Evolutionary conservation across 2,888 invertebrate genomes (phyloP).

Genomic region (Rambutsinella grinnellia): DNA sequence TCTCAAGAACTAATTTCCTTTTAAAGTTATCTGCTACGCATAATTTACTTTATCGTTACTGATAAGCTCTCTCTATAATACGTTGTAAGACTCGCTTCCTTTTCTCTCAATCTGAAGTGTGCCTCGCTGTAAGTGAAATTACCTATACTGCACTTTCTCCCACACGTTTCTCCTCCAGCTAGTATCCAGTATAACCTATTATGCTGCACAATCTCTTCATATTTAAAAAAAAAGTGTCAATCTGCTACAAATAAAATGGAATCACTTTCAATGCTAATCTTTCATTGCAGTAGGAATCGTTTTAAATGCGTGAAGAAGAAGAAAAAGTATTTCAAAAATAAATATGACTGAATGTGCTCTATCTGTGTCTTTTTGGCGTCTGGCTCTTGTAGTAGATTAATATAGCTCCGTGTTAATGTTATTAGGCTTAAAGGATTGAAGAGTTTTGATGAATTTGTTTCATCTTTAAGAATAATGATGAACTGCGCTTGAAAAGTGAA

Average conservation of each 20-base stretch:
- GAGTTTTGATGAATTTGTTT: too few relatives aligned
- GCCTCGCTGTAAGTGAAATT: not conserved
- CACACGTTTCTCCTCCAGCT: too few relatives aligned
- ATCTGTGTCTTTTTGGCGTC: conserved; percentile 49
- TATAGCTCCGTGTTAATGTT: not conserved
- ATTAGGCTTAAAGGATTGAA: not conserved
- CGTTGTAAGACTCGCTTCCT: not conserved
- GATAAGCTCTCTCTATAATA: too few relatives aligned
- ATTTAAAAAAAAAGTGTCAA: too few relatives aligned
- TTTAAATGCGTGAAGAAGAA: not conserved
- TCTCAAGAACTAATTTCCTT: too few relatives aligned
- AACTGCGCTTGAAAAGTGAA: too few relatives aligned
- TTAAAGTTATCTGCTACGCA: too few relatives aligned
- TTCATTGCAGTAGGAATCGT: conserved; percentile 6
- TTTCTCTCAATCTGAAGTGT: not conserved
- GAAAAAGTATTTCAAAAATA: not conserved
- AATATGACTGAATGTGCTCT: conserved; percentile 57
- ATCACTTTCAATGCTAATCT: conserved; percentile 30
- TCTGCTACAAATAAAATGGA: not conserved
- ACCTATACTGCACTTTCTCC: not conserved
- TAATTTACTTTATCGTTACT: too few relatives aligned
- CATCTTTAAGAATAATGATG: too few relatives aligned
- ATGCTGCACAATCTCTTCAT: conserved; percentile 2
- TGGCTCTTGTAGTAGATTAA: conserved; percentile 24
- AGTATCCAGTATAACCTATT: not conserved